Conservation (phyloP, 1,140 invertebrate species). For the Lethrus apterus region DNA sequence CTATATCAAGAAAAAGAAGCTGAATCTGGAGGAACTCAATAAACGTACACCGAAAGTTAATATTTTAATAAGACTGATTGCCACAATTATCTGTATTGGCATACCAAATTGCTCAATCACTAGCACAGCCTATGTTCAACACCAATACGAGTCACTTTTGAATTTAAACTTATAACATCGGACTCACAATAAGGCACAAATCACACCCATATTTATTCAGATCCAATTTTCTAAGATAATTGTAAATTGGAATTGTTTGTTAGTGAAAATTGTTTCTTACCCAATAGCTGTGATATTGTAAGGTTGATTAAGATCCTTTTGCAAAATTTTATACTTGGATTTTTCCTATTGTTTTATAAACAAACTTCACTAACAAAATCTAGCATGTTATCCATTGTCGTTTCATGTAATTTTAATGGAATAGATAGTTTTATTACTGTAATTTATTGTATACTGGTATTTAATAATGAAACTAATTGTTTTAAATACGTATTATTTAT, state of each 20-base stretch:
- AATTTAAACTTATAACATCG: slow-evolving; percentile 1
- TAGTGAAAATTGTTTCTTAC: background rate
- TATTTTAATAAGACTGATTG: slow-evolving; percentile 13
- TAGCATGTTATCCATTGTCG: slow-evolving; percentile 4
- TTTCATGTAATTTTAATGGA: slow-evolving; percentile 7
- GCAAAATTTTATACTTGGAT: slow-evolving; percentile 2
- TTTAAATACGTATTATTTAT: too few relatives aligned
- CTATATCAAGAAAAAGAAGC: slow-evolving; percentile 39
- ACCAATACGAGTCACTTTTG: slow-evolving; percentile 5
- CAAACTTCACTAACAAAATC: too few relatives aligned
- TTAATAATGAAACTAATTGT: too few relatives aligned
- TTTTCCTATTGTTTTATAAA: too few relatives aligned
- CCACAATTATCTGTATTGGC: background rate
- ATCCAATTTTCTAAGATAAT: too few relatives aligned
- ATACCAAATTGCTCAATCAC: slow-evolving; percentile 12
- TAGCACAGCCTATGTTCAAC: slow-evolving; percentile 11
- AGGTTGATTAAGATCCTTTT: too few relatives aligned
- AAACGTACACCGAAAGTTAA: slow-evolving; percentile 4
- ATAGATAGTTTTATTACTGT: background rate
- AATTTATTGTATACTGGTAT: slow-evolving; percentile 12
- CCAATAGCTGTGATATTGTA: background rate
- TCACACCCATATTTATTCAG: background rate
- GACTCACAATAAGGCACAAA: slow-evolving; percentile 5
- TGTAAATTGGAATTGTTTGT: background rate
- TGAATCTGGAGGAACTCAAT: slow-evolving; percentile 27